A percentile compares a stretch with the other conserved stretches of the same genome.
phyloP scores from a whole-genome alignment of 2,113 vertebrate genomes.

The Paramormyrops kingsleyae region DNA sequence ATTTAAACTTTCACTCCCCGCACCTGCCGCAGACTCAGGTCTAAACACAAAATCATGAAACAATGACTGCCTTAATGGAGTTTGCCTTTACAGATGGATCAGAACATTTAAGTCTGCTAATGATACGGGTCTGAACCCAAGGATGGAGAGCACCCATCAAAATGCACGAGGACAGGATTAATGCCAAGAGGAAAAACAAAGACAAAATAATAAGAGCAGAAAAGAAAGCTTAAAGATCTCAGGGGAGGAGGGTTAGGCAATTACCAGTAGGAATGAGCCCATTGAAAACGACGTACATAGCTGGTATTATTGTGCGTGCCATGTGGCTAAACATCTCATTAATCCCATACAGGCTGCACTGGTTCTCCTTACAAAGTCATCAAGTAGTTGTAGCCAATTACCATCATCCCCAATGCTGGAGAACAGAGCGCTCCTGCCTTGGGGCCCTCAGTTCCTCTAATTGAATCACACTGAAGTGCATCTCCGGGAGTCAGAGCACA shows the following conservation, averaged over 20 bases:
- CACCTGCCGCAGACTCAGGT: neutral
- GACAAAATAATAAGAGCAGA: neutral
- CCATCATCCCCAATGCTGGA: neutral
- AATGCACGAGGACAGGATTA: neutral
- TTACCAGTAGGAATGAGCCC: constrained; percentile 1
- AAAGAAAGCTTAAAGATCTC: neutral
- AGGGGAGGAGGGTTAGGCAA: neutral
- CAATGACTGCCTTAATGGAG: neutral
- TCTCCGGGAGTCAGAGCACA: neutral
- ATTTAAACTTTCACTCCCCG: neutral
- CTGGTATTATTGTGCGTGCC: constrained; percentile 1
- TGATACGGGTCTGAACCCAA: neutral
- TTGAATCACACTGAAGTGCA: constrained; percentile 10
- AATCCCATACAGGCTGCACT: constrained; percentile 9
- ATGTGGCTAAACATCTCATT: constrained; percentile 15
- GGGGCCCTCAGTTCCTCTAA: constrained; percentile 5
- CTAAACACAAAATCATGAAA: neutral
- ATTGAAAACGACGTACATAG: neutral
- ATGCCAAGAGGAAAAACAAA: neutral
- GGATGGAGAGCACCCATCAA: neutral
- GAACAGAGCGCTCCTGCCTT: neutral
- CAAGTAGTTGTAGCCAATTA: constrained; percentile 12
- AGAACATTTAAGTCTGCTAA: neutral
- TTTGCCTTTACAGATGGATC: neutral
- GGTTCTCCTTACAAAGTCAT: constrained; percentile 13